Conservation (phyloP, 35 echinoderm and acorn worm species). For the Strongylocentrotus purpuratus region DNA sequence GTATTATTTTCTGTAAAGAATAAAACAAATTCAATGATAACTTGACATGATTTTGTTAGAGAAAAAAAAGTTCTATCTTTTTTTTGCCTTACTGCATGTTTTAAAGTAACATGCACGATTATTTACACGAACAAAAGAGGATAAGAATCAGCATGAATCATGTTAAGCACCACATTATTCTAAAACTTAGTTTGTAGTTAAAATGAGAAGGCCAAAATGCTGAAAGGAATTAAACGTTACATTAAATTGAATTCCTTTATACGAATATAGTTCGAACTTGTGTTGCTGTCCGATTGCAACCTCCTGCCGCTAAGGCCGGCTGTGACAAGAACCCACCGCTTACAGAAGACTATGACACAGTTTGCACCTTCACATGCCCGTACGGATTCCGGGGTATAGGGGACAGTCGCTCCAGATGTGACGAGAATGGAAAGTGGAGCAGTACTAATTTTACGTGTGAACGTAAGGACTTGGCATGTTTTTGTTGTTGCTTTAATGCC, state of each 20-base stretch:
- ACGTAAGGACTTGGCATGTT: not conserved
- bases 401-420: not conserved
- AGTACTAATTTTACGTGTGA: constrained; percentile 6
- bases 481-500: too few relatives aligned
- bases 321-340: not conserved
- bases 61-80: too few relatives aligned
- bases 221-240: too few relatives aligned
- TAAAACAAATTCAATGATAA: not conserved
- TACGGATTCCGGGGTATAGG: not conserved
- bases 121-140: not conserved
- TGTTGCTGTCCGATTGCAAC: not conserved
- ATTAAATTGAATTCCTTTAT: not conserved
- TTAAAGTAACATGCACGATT: too few relatives aligned
- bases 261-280: constrained; percentile 21
- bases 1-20: not conserved
- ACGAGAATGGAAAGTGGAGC: constrained; percentile 15
- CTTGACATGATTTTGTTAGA: too few relatives aligned
- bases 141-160: too few relatives aligned
- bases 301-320: not conserved
- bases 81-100: too few relatives aligned
- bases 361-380: not conserved
- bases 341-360: not conserved
- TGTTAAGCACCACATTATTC: too few relatives aligned
- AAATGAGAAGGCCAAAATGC: too few relatives aligned
- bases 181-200: too few relatives aligned